Percentiles rank a stretch among this genome's conserved stretches.
These are phyloP conservation scores for Gibbula magus DNA, from an alignment of 2,888 invertebrate genomes.

Conservation along the genomic window DNA sequence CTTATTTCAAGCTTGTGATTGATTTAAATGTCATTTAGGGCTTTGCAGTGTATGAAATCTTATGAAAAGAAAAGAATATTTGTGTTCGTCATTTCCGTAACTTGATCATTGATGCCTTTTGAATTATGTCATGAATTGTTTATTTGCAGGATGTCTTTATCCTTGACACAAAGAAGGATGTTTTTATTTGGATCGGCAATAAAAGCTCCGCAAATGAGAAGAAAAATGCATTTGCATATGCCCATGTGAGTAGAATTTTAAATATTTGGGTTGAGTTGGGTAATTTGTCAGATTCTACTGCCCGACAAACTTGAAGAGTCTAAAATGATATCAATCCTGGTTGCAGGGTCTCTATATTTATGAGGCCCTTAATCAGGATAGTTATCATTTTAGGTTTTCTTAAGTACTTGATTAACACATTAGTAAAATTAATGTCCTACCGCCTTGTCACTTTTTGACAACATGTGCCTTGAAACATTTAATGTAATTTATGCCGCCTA, in stretches of 20 bases:
- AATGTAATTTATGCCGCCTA: neutral
- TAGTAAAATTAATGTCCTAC: too few species aligned
- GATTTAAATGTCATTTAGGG: too few species aligned
- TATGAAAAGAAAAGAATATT: neutral
- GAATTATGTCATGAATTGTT: neutral
- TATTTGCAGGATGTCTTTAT: conserved; percentile 71
- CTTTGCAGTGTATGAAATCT: too few species aligned
- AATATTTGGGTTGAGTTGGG: too few species aligned
- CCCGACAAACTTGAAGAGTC: neutral
- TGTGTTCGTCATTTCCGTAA: neutral
- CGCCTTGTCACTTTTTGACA: too few species aligned
- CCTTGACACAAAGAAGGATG: conserved; percentile 63
- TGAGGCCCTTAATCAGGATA: neutral
- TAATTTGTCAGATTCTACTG: neutral
- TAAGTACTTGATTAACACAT: too few species aligned
- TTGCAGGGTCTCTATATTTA: too few species aligned
- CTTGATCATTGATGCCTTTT: neutral
- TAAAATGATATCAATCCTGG: too few species aligned
- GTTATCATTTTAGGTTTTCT: too few species aligned
- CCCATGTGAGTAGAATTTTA: conserved; percentile 69
- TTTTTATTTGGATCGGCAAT: conserved; percentile 72
- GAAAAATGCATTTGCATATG: conserved; percentile 72
- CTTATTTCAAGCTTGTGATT: too few species aligned
- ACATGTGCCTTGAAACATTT: too few species aligned
- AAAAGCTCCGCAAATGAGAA: conserved; percentile 65